Percentiles rank a stretch among this genome's conserved stretches.
phyloP scores from a whole-genome alignment of 2,797 vertebrate genomes.

The Arctocebus calabarensis region DNA sequence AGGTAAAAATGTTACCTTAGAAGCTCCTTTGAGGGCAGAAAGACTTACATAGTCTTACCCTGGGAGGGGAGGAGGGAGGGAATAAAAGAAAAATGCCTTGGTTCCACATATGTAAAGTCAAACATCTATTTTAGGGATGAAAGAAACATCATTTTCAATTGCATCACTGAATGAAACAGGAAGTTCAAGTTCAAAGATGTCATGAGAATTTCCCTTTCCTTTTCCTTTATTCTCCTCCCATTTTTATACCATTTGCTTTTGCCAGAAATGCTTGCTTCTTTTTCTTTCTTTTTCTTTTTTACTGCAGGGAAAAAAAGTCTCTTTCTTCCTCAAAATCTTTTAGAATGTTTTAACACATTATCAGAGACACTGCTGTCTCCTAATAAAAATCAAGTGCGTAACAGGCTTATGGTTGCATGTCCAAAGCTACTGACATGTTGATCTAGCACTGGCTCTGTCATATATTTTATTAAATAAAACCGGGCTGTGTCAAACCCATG shows the following conservation, averaged over 20 bases:
- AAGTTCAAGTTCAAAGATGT: neutral
- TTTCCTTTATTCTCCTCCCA: neutral
- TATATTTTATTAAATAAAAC: neutral
- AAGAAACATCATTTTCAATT: too few relatives aligned
- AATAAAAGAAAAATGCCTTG: neutral
- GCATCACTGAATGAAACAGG: too few relatives aligned
- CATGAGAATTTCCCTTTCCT: neutral
- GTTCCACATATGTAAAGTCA: neutral
- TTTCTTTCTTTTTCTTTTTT: neutral
- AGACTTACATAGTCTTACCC: rapidly evolving
- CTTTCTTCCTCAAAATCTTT: neutral
- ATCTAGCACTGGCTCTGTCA: rapidly evolving
- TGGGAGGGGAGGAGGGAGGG: rapidly evolving
- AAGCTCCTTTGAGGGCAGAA: neutral
- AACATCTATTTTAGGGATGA: neutral
- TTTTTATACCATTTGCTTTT: neutral
- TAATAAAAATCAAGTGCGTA: neutral
- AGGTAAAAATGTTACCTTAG: neutral
- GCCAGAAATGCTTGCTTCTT: neutral
- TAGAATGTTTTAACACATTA: neutral
- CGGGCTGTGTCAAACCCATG: neutral
- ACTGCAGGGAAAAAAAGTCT: neutral
- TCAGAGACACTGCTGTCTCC: neutral
- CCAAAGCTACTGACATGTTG: neutral
- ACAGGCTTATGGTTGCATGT: rapidly evolving